Base-by-base conservation (phyloP, 2,113 vertebrate species). In the Ahaetulla prasina region DNA sequence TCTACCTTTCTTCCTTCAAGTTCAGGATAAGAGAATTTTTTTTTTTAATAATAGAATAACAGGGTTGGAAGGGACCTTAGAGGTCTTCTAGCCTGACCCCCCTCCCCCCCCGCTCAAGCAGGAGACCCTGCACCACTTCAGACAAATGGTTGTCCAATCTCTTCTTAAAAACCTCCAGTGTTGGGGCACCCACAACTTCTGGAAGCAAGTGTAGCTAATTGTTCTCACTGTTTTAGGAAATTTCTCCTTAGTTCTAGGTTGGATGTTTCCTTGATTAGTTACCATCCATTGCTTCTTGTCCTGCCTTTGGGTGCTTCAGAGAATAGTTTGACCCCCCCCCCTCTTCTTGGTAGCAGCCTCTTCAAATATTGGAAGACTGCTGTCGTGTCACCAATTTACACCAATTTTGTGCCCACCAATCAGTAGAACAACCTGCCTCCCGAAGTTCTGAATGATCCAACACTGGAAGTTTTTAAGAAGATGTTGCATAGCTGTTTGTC, bases 401-500 rank as follows among this genome's bases (percentile, higher is more conserved):
- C 5, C 45, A 47, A 47, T 47, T 47, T 47, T 47, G 45, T 47
- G 45, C 7, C 45, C 45, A 7, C 45, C 45, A 47, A 47, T 47
- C 45, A 6, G 45, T 47, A 6, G 5, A 47, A 47, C 45, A 47
- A 4, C 45, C 7, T 47, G 45, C 45, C 45, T 47, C 45, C 45
- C 5, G 45, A 47, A 47, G 45, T 47, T 47, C 5, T 47, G 45
- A 47, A 47, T 47, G 45, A 4, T 47, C 45, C 45, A 47, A 47
- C 45, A 47, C 45, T 8, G 6, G 45, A 47, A 7, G 45, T 47
- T 47, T 47, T 8, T 47, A 47, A 47, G 45, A 47, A 47, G 45
- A 47, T 0, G 0, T 1, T 47, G 45, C 5, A 47, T 1, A 47
- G 0, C 6, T 6, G 1, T 47, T 47, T 47, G 45, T 47, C 6